Evolutionary conservation across 1,140 invertebrate species (phyloP).

Genomic region (Papilio dardanus): DNA sequence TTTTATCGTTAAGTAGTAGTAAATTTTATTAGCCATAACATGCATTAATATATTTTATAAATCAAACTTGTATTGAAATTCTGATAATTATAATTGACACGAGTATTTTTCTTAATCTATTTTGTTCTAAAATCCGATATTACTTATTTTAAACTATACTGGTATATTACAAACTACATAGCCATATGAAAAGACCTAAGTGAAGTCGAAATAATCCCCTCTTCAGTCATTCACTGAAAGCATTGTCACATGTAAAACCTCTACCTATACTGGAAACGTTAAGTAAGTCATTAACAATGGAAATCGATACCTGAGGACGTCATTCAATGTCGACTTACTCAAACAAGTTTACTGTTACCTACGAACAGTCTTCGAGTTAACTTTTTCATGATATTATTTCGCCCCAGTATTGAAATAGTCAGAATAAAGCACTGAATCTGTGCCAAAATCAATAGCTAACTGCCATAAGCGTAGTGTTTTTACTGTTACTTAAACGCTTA

Average conservation of each 20-base stretch:
- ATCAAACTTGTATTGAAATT: too few species aligned
- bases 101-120: too few species aligned
- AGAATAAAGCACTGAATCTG: background rate
- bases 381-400: slow-evolving; percentile 42
- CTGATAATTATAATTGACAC: too few species aligned
- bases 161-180: background rate
- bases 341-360: slow-evolving; percentile 41
- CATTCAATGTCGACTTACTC: slow-evolving; percentile 48
- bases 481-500: too few species aligned
- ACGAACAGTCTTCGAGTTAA: slow-evolving; percentile 13
- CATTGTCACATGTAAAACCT: slow-evolving; percentile 16
- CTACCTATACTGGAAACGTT: background rate
- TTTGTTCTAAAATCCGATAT: too few species aligned
- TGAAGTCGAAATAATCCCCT: slow-evolving; percentile 10
- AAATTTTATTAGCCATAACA: background rate
- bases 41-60: background rate
- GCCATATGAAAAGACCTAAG: background rate
- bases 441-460: background rate
- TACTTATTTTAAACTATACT: background rate
- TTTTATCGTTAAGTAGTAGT: background rate
- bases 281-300: slow-evolving; percentile 40
- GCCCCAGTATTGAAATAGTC: background rate
- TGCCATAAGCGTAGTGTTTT: background rate
- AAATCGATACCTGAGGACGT: slow-evolving; percentile 49
- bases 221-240: slow-evolving; percentile 20